Percentiles rank a stretch among this genome's conserved stretches.
Evolutionary conservation across 2,797 vertebrate species (phyloP).

Genomic region (Epinephelus awoara): DNA sequence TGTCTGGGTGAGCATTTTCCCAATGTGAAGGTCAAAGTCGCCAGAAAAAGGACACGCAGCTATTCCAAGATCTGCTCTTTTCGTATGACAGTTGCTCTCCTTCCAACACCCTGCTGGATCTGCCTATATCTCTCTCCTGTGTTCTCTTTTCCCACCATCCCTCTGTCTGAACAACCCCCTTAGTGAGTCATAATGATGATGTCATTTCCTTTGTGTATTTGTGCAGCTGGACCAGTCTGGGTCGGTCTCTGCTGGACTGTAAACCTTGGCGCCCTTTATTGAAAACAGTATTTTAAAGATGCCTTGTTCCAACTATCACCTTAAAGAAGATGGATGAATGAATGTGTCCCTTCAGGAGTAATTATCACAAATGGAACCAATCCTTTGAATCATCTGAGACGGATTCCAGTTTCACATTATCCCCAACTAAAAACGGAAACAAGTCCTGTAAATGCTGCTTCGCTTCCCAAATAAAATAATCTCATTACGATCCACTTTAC

Average conservation of each 20-base stretch:
- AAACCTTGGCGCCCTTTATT: conserved; percentile 35
- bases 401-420: background rate
- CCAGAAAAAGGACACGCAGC: background rate
- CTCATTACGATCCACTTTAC: background rate
- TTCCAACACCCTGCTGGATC: background rate
- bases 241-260: conserved; percentile 33
- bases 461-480: background rate
- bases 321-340: conserved; percentile 16
- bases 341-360: conserved; percentile 12
- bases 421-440: background rate
- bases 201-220: conserved; percentile 81
- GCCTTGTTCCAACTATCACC: conserved; percentile 42
- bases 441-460: background rate
- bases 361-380: background rate
- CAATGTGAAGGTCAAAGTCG: background rate
- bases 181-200: conserved; percentile 61
- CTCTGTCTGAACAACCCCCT: conserved; percentile 36
- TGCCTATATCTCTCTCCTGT: background rate
- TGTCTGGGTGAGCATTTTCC: background rate
- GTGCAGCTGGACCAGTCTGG: conserved; percentile 66
- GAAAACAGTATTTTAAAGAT: conserved; percentile 38
- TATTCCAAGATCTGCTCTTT: no score
- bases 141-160: conserved; percentile 25
- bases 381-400: conserved; percentile 5
- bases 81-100: background rate